Evolutionary conservation across 2,888 invertebrate species (phyloP), one percentile per base, ranked within the genome.

Genomic region (Xylophagus ater): DNA sequence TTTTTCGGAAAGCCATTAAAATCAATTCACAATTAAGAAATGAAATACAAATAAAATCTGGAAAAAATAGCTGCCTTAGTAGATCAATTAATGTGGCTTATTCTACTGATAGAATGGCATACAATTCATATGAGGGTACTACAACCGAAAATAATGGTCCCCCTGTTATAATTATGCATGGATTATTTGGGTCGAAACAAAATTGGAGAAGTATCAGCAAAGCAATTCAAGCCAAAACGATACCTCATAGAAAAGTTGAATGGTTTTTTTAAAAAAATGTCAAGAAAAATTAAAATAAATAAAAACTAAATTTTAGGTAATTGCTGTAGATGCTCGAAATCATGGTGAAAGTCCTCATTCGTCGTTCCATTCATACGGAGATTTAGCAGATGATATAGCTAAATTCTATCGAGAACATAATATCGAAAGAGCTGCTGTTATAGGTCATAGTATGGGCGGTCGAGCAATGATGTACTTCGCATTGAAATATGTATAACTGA

Each of bases 391-490:
- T 37, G 96, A 96, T 63, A 55, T 93, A 4, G 58, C 72, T 8
- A 65, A 71, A 28, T 68, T 88, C 26, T 62, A 85, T 43, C 69
- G 74, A 49, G 73, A 77, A 47, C 59, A 78, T 30, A 67, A 72
- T 13, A 67, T 87, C 30, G 57, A 70, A 0, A 78, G 77, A 58
- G 74, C 78, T 2, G 68, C 78, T 4, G 55, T 89, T 13, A 61
- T 96, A 52, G 94, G 94, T 0, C 94, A 96, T 61, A 92, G 92
- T 50, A 90, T 96, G 90, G 94, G 94, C 14, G 96, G 94, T n/a
- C 76, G 89, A 45, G 74, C 86, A 6, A 81, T 82, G 53, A 93
- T 94, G 92, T 73, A 76, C 38, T 68, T 86, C 38, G 83, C 92
- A 26, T 67, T 93, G 34, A 71, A 73, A 58, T 70, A 77, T 65